Evolutionary conservation across 2,888 invertebrate genomes (phyloP), one percentile per base, ranked within the genome.

Genomic region (Caenorhabditis sp.): DNA sequence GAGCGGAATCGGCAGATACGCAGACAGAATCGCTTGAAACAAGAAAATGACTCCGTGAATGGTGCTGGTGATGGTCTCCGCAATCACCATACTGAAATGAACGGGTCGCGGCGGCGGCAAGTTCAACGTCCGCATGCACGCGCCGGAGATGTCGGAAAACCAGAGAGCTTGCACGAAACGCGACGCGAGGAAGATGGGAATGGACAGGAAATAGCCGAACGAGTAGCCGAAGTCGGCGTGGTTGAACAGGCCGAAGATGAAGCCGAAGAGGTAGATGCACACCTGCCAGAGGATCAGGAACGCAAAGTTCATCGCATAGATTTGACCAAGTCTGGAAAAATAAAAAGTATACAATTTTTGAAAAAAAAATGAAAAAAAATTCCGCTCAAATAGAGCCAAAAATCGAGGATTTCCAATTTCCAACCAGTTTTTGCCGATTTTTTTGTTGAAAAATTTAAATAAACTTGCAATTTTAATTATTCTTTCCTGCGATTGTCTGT

Each of bases 61-160:
- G 1, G 87, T 69, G 0, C 89, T 86, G 24, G 85, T 80, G 4
- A 90, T 18, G 0, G 82, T 67, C 40, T 85, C 86, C 5, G 80
- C 76, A 1, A 84, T 47, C 15, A 72, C 28, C 18, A 18, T 53
- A 28, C 86, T 86, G 76, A 50, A 83, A 70, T 40, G 40, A 8
- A 40, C 13, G 6, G 40, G 40, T 13, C 13, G 6, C 13, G 80
- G 72, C 9, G 84, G 83, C 4, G 65, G 77, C 5, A 72, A n/a
- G 18, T 85, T 85, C 4, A 84, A 62, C 15, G 68, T 67, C 15
- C 88, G 61, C 55, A 71, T 60, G 67, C 87, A 88, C 0, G 89
- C 85, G 26, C 85, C 85, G 0, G 88, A 87, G 60, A 89, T 84
- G 64, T 89, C 90, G 0, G 90, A 88, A 58, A 90, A 90, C 88